These are phyloP conservation scores for Alitta virens DNA, from an alignment of 2,888 invertebrate species.

Conservation along the genomic window DNA sequence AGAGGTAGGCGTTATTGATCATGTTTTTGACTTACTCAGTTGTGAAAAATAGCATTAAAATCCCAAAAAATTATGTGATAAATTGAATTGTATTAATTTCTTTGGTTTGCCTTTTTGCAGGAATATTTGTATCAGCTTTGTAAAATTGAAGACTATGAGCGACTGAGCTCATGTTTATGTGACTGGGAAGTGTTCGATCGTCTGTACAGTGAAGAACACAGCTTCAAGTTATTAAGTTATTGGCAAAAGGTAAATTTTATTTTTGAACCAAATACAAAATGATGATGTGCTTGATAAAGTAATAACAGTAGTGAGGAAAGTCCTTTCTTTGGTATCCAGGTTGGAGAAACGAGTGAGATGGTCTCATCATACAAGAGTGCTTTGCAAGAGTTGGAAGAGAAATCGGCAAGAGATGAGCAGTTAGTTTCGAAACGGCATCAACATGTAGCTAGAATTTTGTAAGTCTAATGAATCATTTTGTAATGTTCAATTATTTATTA, in stretches of 20 bases:
- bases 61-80: too few relatives aligned
- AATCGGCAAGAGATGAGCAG: slow-evolving; percentile 43
- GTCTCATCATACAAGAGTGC: slow-evolving; percentile 43
- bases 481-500: too few relatives aligned
- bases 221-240: slow-evolving; percentile 44
- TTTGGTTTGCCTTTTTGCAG: slow-evolving; percentile 25
- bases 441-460: slow-evolving; percentile 53
- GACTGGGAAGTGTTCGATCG: slow-evolving; percentile 51
- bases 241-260: slow-evolving; percentile 48
- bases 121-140: slow-evolving; percentile 51
- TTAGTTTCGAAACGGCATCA: slow-evolving; percentile 48
- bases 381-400: slow-evolving; percentile 43
- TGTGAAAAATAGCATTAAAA: not conserved
- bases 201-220: slow-evolving; percentile 51
- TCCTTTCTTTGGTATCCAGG: slow-evolving; percentile 29
- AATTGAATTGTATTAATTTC: not conserved
- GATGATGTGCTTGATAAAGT: not conserved
- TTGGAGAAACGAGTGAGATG: slow-evolving; percentile 47
- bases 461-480: slow-evolving; percentile 25
- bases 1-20: slow-evolving; percentile 36
- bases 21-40: not conserved
- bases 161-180: slow-evolving; percentile 43
- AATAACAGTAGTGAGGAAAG: not conserved
- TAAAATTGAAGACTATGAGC: slow-evolving; percentile 45
- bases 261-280: not conserved